phyloP scores from a whole-genome alignment of 2,797 vertebrate species.

The Picus viridis region DNA sequence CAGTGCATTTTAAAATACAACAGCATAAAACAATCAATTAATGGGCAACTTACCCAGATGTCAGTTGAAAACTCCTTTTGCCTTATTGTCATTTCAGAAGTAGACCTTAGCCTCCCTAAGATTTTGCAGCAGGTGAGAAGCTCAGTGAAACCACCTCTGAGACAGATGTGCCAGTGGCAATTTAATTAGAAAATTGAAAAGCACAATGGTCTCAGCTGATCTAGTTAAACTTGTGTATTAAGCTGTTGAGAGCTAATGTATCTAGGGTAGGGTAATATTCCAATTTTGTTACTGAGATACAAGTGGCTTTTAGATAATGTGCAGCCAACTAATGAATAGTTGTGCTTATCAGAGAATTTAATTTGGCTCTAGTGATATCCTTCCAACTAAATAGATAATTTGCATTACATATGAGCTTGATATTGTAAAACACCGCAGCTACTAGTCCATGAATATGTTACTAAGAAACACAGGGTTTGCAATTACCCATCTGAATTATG shows the following conservation, averaged over 20 bases:
- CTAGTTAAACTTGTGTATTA: conserved; percentile 37
- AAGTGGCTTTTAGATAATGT: conserved; percentile 49
- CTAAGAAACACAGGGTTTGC: conserved; percentile 62
- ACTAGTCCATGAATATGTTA: conserved; percentile 69
- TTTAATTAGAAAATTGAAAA: conserved; percentile 34
- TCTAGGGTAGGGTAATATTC: conserved; percentile 17
- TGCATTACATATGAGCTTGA: conserved; percentile 72
- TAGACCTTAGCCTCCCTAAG: not conserved
- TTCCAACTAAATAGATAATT: conserved; percentile 75
- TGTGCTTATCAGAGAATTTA: conserved; percentile 71
- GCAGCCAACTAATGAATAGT: conserved; percentile 53
- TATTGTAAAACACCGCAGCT: conserved; percentile 73
- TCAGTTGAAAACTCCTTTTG: conserved; percentile 2
- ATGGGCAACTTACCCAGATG: not conserved
- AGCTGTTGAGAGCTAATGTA: conserved; percentile 25
- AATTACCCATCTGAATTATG: conserved; percentile 65
- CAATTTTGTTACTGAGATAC: conserved; percentile 10
- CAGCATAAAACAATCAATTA: not conserved
- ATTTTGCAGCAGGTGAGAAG: conserved; percentile 17
- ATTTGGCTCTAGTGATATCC: conserved; percentile 57
- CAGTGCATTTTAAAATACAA: conserved; percentile 24
- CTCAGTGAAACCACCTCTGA: not conserved
- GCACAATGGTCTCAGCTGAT: conserved; percentile 9
- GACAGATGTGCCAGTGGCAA: conserved; percentile 22
- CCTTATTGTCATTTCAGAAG: not conserved